A percentile compares a stretch with the other conserved stretches of the same genome.
Evolutionary conservation across 2,113 vertebrate species (phyloP).

Genomic region (Hydrochoerus hydrochaeris): DNA sequence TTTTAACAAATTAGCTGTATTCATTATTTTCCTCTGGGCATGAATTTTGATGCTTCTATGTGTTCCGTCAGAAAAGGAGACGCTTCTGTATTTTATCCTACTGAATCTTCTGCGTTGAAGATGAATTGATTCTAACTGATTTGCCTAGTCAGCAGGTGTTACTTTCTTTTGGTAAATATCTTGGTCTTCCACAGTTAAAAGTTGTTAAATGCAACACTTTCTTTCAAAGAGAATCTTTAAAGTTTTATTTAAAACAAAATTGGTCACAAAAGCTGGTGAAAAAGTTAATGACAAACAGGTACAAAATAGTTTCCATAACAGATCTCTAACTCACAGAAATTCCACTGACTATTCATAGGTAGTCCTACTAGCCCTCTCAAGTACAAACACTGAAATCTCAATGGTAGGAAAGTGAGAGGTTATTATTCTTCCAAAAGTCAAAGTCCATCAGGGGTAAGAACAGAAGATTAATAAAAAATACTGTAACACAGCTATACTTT

Average conservation of each 20-base stretch:
- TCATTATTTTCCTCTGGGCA: neutral
- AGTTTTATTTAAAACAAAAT: neutral
- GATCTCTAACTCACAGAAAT: neutral
- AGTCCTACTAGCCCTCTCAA: neutral
- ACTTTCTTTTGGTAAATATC: neutral
- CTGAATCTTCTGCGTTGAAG: neutral
- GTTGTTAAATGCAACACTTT: neutral
- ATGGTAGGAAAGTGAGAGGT: neutral
- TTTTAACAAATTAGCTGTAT: neutral
- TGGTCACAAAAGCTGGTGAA: neutral
- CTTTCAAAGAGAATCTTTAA: neutral
- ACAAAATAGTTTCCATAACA: neutral
- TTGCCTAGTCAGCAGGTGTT: neutral
- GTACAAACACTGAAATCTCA: neutral
- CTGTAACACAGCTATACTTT: neutral
- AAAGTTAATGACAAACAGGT: slow-evolving; percentile 2
- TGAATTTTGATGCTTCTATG: neutral
- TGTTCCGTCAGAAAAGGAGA: neutral
- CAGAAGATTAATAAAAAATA: neutral
- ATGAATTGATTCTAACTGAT: neutral
- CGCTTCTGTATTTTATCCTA: neutral
- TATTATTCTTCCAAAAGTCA: neutral
- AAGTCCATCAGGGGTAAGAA: neutral
- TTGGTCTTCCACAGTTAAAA: neutral
- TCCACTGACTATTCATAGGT: neutral